A percentile compares a stretch with the other conserved stretches of the same genome.
phyloP scores from a whole-genome alignment of 1,140 invertebrate species.

The Lycorma delicatula region DNA sequence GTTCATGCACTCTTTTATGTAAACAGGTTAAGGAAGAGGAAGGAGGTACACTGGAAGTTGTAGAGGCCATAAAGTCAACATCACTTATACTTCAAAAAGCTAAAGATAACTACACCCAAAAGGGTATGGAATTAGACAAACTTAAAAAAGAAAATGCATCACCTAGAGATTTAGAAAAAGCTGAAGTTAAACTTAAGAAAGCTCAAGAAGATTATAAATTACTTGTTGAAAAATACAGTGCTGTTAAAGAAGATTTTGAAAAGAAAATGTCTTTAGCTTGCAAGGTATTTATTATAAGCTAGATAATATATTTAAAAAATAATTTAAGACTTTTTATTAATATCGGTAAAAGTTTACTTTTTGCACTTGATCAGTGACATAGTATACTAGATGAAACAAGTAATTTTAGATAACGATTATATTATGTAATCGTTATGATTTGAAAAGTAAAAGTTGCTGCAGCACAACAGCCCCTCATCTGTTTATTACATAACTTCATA shows the following conservation, averaged over 20 bases:
- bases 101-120: conserved; percentile 79
- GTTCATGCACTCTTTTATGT: too few species aligned
- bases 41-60: conserved; percentile 79
- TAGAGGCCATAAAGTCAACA: conserved; percentile 79
- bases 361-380: too few species aligned
- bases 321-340: too few species aligned
- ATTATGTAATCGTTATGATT: too few species aligned
- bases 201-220: conserved; percentile 86
- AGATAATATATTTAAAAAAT: too few species aligned
- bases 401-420: too few species aligned
- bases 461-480: too few species aligned
- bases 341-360: too few species aligned
- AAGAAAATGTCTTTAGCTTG: conserved; percentile 89
- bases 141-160: conserved; percentile 83
- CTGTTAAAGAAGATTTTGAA: conserved; percentile 86
- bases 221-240: conserved; percentile 80
- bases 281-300: conserved; percentile 59
- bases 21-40: conserved; percentile 87
- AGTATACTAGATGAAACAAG: too few species aligned
- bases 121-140: conserved; percentile 77
- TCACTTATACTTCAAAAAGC: conserved; percentile 79
- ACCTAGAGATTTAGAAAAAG: conserved; percentile 85
- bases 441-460: too few species aligned
- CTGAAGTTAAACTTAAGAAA: conserved; percentile 85
- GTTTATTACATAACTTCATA: too few species aligned